phyloP scores from a whole-genome alignment of 2,113 vertebrate genomes.

The Phalacrocorax pelagicus region DNA sequence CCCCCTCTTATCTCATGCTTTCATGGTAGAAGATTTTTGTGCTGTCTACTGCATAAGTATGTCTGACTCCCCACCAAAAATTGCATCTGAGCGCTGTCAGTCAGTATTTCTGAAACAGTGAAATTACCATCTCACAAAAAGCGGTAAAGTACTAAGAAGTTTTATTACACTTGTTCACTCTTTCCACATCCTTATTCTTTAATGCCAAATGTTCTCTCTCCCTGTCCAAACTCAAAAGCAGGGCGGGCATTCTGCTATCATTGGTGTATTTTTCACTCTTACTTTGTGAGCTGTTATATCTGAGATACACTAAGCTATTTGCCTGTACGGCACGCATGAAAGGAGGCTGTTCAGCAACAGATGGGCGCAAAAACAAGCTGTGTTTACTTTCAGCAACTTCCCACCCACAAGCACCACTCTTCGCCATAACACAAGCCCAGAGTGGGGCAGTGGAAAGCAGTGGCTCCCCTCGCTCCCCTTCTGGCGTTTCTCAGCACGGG shows the following conservation, averaged over 20 bases:
- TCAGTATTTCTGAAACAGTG: background rate
- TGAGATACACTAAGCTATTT: background rate
- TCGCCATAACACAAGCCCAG: background rate
- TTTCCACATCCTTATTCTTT: background rate
- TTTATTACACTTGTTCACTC: background rate
- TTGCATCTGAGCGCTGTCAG: background rate
- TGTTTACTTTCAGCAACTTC: background rate
- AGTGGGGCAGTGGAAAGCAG: background rate
- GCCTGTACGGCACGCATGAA: rapidly evolving
- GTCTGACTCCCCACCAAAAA: background rate
- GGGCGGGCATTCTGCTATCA: background rate
- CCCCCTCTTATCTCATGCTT: background rate
- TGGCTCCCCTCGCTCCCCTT: rapidly evolving
- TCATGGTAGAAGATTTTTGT: background rate
- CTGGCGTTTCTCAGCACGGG: background rate
- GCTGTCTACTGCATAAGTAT: background rate
- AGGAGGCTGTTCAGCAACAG: background rate
- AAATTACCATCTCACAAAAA: background rate
- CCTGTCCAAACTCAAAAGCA: background rate
- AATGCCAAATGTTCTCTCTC: background rate
- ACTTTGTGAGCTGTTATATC: background rate
- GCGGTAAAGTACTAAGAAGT: background rate
- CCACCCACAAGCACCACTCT: rapidly evolving
- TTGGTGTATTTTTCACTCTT: background rate
- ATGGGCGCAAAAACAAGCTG: rapidly evolving